Percentiles rank a stretch among this genome's conserved stretches.
Conservation (phyloP, 2,888 invertebrate species). For the Lycocerus yunnanus region DNA sequence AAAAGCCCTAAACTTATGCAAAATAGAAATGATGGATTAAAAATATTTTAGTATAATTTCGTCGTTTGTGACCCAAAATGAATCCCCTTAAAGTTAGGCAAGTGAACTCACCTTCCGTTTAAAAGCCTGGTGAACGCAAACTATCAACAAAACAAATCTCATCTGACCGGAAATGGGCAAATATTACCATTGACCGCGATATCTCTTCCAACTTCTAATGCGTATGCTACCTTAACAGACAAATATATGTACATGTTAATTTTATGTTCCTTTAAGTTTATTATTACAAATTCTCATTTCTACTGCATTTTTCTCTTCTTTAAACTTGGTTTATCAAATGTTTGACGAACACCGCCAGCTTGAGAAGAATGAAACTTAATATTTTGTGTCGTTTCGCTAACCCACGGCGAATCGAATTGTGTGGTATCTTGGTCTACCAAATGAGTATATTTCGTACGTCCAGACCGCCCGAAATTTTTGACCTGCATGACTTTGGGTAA, state of each 20-base stretch:
- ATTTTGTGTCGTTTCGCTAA: slow-evolving; percentile 86
- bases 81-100: background rate
- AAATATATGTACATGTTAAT: too few species aligned
- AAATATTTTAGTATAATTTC: too few species aligned
- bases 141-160: background rate
- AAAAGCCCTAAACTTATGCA: too few species aligned
- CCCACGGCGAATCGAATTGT: slow-evolving; percentile 97
- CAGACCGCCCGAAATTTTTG: slow-evolving; percentile 98
- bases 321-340: slow-evolving; percentile 85
- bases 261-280: too few species aligned
- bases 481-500: slow-evolving; percentile 99
- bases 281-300: background rate
- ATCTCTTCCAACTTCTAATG: background rate
- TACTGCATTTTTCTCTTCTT: slow-evolving; percentile 59
- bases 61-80: too few species aligned
- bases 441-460: slow-evolving; percentile 98
- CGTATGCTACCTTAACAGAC: background rate
- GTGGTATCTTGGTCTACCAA: slow-evolving; percentile 99
- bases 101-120: background rate
- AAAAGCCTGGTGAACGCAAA: background rate
- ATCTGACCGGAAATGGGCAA: background rate
- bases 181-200: background rate
- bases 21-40: too few species aligned
- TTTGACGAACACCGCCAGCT: slow-evolving; percentile 91
- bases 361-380: slow-evolving; percentile 84